Percentiles rank a stretch among this genome's conserved stretches.
phyloP scores from a whole-genome alignment of 1,140 invertebrate genomes.

The Plutomurus gul region DNA sequence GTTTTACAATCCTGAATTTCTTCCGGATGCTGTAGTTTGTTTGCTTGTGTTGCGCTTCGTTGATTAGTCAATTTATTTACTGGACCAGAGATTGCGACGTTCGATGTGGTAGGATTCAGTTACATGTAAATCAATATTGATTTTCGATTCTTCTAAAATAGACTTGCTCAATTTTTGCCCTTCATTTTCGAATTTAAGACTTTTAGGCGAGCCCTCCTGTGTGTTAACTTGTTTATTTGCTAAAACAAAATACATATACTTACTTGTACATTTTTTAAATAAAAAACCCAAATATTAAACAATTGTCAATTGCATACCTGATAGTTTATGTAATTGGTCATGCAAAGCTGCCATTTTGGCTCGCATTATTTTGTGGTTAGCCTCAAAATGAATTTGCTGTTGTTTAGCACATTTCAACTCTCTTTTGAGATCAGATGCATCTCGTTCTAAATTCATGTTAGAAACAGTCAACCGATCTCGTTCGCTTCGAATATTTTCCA shows the following conservation, averaged over 20 bases:
- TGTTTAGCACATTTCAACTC: slow-evolving; percentile 39
- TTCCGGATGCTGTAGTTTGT: background rate
- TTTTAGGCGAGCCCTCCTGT: background rate
- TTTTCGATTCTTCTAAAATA: slow-evolving; percentile 25
- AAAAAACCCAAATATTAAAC: background rate
- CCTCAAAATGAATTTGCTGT: slow-evolving; percentile 20
- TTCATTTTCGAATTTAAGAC: background rate
- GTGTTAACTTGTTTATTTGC: background rate
- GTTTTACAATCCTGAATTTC: slow-evolving; percentile 39
- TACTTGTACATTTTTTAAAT: background rate
- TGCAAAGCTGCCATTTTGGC: slow-evolving; percentile 19
- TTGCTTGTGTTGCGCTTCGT: background rate
- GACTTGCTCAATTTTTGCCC: background rate
- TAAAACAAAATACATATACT: background rate
- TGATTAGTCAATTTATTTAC: background rate
- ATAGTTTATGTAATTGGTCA: background rate
- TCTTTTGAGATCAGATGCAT: slow-evolving; percentile 15
- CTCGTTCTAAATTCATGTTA: slow-evolving; percentile 33
- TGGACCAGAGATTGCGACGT: background rate
- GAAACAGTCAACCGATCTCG: slow-evolving; percentile 30
- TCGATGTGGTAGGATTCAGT: background rate
- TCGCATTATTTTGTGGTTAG: slow-evolving; percentile 36
- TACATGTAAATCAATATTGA: background rate
- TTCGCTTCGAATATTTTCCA: slow-evolving; percentile 41
- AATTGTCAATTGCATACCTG: background rate